A percentile compares a stretch with the other conserved stretches of the same genome.
Evolutionary conservation across 2,888 invertebrate genomes (phyloP).

Genomic region (Thereva unica): DNA sequence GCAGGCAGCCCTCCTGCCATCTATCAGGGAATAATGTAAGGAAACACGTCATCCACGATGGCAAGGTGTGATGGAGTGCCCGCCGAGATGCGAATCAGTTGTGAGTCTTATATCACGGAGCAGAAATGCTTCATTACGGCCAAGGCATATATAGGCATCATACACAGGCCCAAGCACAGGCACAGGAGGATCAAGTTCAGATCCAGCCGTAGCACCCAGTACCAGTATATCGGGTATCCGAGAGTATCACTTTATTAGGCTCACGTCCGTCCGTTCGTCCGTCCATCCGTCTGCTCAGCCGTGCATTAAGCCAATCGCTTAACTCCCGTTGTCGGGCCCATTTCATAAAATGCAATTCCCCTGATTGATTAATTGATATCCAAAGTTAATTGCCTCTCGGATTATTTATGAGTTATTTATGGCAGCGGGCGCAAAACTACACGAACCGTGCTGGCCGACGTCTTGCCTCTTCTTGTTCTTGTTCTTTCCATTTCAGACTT

Average conservation of each 20-base stretch:
- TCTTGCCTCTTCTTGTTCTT: too few species aligned
- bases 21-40: conserved; percentile 27
- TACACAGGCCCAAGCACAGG: not conserved
- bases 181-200: not conserved
- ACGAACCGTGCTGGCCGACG: conserved; percentile 20
- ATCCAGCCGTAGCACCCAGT: too few species aligned
- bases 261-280: conserved; percentile 18
- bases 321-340: conserved; percentile 28
- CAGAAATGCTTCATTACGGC: conserved; percentile 3
- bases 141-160: too few species aligned
- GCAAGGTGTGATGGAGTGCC: conserved; percentile 23
- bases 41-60: conserved; percentile 10
- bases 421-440: conserved; percentile 32
- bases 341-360: conserved; percentile 40
- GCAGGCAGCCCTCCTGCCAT: conserved; percentile 1
- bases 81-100: conserved; percentile 26
- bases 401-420: conserved; percentile 48
- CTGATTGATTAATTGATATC: conserved; percentile 54
- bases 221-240: conserved; percentile 7
- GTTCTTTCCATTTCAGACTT: too few species aligned
- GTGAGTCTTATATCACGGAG: conserved; percentile 22
- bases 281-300: conserved; percentile 15
- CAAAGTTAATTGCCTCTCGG: conserved; percentile 52
- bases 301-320: conserved; percentile 29
- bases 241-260: not conserved